These are phyloP conservation scores for Ctenosaura bakeri DNA, from an alignment of 2,797 vertebrate species.

Conservation along the genomic window DNA sequence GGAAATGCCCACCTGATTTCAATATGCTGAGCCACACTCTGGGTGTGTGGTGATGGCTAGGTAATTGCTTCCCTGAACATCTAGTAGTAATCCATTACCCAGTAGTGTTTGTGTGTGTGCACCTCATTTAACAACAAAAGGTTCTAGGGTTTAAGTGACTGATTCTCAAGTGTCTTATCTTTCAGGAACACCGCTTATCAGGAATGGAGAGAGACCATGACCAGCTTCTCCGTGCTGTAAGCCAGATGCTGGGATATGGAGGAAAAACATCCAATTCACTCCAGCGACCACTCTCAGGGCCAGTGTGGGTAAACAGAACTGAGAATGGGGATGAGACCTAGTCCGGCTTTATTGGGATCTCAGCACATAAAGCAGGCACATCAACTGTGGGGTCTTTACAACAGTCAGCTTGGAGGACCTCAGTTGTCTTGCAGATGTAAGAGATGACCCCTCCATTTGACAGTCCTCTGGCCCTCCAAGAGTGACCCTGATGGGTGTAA, in stretches of 20 bases:
- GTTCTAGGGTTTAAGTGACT: not conserved
- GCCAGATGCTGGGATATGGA: not conserved
- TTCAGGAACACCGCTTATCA: conserved; percentile 69
- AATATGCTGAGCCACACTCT: too few species aligned
- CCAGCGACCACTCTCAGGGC: not conserved
- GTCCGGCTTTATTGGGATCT: not conserved
- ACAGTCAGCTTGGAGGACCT: not conserved
- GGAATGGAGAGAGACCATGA: conserved; percentile 64
- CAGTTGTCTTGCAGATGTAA: not conserved
- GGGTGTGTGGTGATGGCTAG: not conserved
- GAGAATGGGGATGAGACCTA: conserved; percentile 14
- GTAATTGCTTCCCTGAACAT: conserved; percentile 33
- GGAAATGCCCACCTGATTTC: not conserved
- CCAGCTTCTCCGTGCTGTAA: conserved; percentile 49
- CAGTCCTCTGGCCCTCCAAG: too few species aligned
- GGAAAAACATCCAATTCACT: not conserved
- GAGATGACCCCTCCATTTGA: not conserved
- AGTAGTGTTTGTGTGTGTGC: too few species aligned
- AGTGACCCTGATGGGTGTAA: not conserved
- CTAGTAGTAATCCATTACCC: conserved; percentile 53
- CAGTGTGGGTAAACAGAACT: accelerated
- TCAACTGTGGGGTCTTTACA: not conserved
- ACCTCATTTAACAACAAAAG: not conserved
- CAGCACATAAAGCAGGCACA: not conserved
- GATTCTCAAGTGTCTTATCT: not conserved